Conservation (phyloP, 2,797 vertebrate species). For the Pogonophryne albipinna region DNA sequence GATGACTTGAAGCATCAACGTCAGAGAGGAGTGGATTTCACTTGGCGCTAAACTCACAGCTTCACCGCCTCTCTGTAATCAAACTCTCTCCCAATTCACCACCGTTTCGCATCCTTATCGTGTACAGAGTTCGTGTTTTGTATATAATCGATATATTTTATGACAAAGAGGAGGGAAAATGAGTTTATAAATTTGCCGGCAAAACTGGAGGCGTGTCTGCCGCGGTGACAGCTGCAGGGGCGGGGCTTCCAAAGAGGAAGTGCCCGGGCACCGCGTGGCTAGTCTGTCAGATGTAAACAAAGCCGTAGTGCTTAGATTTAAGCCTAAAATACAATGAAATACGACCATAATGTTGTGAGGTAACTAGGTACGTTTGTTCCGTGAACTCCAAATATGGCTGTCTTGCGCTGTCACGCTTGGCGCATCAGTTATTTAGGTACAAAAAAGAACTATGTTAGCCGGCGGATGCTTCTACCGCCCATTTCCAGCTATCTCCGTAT, state of each 20-base stretch:
- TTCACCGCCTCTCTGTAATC: not conserved
- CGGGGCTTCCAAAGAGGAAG: slow-evolving; percentile 71
- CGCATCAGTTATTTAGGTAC: slow-evolving; percentile 16
- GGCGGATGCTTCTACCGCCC: slow-evolving; percentile 29
- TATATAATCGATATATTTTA: rapidly evolving
- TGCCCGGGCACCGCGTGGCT: slow-evolving; percentile 80
- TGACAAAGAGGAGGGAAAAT: not conserved
- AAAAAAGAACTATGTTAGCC: slow-evolving; percentile 33
- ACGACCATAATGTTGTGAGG: rapidly evolving
- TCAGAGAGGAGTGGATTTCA: slow-evolving; percentile 79
- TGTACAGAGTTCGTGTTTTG: rapidly evolving
- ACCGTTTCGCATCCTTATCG: rapidly evolving
- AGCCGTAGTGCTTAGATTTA: slow-evolving; percentile 44
- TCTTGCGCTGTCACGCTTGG: not conserved
- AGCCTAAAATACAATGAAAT: not conserved
- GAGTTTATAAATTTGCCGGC: slow-evolving; percentile 56
- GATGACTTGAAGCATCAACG: slow-evolving; percentile 74
- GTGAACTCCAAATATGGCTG: rapidly evolving
- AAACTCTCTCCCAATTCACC: rapidly evolving
- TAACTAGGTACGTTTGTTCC: rapidly evolving
- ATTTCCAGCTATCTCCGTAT: slow-evolving; percentile 6
- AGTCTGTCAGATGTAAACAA: slow-evolving; percentile 86
- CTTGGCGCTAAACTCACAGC: slow-evolving; percentile 71
- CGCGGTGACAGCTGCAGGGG: slow-evolving; percentile 73
- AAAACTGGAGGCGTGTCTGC: slow-evolving; percentile 68